Conservation (phyloP, 2,888 invertebrate genomes). For the Patella ulyssiponensis region DNA sequence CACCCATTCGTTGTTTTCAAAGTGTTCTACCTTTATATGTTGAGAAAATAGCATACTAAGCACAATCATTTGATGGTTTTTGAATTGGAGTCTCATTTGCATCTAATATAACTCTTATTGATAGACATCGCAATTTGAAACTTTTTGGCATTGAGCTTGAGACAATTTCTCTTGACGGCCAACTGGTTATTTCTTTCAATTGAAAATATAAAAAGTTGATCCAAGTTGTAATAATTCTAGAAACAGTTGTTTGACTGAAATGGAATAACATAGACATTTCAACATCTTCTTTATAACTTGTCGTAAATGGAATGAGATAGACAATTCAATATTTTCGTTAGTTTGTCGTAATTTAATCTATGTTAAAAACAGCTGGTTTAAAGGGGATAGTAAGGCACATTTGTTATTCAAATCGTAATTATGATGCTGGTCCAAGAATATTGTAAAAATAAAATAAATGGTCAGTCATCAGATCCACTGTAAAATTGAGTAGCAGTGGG, state of each 20-base stretch:
- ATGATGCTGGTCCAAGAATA: conserved; percentile 5
- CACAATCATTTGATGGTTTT: neutral
- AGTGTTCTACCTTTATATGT: conserved; percentile 19
- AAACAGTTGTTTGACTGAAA: conserved; percentile 1
- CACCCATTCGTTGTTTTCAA: conserved; percentile 13
- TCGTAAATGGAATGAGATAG: too few relatives aligned
- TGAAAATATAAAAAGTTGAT: conserved; percentile 14
- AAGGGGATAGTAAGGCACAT: neutral
- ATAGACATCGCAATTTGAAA: neutral
- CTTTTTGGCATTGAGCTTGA: conserved; percentile 21
- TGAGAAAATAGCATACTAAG: conserved; percentile 2
- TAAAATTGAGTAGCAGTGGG: neutral
- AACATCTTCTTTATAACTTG: neutral
- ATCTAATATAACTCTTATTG: neutral
- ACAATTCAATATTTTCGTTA: too few relatives aligned
- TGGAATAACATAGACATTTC: neutral
- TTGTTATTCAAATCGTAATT: conserved; percentile 17
- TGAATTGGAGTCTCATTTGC: conserved; percentile 8
- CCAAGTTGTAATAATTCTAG: neutral
- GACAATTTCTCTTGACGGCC: conserved; percentile 22
- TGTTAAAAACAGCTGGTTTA: neutral
- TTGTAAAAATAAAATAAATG: conserved; percentile 3
- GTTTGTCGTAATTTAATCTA: neutral
- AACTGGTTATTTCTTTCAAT: conserved; percentile 21
- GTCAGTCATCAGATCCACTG: conserved; percentile 3